Evolutionary conservation across 2,797 vertebrate genomes (phyloP).

Genomic region (Sphaeramia orbicularis): DNA sequence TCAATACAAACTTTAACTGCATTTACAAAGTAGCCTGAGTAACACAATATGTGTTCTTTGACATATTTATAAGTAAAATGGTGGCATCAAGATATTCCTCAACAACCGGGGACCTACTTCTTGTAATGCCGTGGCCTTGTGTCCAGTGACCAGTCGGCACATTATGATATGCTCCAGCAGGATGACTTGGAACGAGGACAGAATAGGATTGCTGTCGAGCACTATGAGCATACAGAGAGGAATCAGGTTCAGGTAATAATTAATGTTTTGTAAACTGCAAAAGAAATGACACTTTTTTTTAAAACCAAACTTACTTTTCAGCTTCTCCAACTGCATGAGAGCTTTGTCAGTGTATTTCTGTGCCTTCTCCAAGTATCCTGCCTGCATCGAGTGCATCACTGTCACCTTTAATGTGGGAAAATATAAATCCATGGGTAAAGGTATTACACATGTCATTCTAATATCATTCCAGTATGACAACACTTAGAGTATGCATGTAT

Average conservation of each 20-base stretch:
- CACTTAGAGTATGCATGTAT: not conserved
- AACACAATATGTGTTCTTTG: not conserved
- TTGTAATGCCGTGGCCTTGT: constrained; percentile 93
- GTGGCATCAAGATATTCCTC: not conserved
- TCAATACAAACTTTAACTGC: not conserved
- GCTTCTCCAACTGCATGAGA: constrained; percentile 94
- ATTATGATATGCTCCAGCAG: constrained; percentile 94
- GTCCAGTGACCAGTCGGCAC: constrained; percentile 93
- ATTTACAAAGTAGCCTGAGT: not conserved
- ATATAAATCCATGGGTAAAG: not conserved
- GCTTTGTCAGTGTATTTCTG: constrained; percentile 97
- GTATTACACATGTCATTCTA: too few relatives aligned
- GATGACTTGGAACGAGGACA: constrained; percentile 95
- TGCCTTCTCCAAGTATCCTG: constrained; percentile 92
- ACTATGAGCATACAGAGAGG: constrained; percentile 74
- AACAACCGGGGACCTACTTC: constrained; percentile 80
- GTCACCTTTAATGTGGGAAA: constrained; percentile 84
- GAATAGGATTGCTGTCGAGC: constrained; percentile 93
- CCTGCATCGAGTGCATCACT: constrained; percentile 96
- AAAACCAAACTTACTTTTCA: constrained; percentile 89
- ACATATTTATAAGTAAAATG: not conserved
- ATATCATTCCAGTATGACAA: not conserved
- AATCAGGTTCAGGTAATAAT: constrained; percentile 9
- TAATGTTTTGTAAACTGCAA: not conserved
- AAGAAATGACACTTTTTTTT: not conserved